Conservation (phyloP, 2,113 vertebrate genomes). For the Forbesichthys agassizii region DNA sequence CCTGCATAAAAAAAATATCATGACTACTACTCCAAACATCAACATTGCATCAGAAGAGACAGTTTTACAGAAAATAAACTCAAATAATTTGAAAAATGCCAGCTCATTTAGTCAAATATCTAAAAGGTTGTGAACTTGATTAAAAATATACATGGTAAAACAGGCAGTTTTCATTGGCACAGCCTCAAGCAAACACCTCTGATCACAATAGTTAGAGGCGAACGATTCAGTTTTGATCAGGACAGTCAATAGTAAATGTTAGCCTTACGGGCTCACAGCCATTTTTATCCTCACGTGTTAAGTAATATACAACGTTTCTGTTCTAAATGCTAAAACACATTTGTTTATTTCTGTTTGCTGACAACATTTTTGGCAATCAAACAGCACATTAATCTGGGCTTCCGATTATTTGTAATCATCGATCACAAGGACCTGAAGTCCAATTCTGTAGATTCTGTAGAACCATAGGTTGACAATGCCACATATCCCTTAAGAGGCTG, state of each 20-base stretch:
- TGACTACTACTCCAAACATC: slow-evolving; percentile 52
- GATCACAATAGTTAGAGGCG: background rate
- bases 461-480: background rate
- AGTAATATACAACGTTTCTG: background rate
- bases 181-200: slow-evolving; percentile 23
- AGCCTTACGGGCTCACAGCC: slow-evolving; percentile 17
- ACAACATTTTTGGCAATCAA: slow-evolving; percentile 22
- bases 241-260: background rate
- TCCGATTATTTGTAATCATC: slow-evolving; percentile 3
- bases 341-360: slow-evolving; percentile 56
- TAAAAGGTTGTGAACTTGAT: slow-evolving; percentile 34
- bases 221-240: too few species aligned
- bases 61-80: slow-evolving; percentile 44
- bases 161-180: slow-evolving; percentile 68
- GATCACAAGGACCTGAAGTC: background rate
- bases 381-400: slow-evolving; percentile 4
- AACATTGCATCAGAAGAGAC: slow-evolving; percentile 55
- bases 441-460: background rate
- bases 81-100: slow-evolving; percentile 37
- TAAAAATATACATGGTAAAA: slow-evolving; percentile 55
- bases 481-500: too few species aligned
- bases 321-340: slow-evolving; percentile 76
- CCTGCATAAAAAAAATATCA: slow-evolving; percentile 52
- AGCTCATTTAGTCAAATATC: slow-evolving; percentile 45
- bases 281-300: slow-evolving; percentile 40